A percentile compares a stretch with the other conserved stretches of the same genome.
Evolutionary conservation across 2,113 vertebrate genomes (phyloP).

Genomic region (Barnardius zonarius): DNA sequence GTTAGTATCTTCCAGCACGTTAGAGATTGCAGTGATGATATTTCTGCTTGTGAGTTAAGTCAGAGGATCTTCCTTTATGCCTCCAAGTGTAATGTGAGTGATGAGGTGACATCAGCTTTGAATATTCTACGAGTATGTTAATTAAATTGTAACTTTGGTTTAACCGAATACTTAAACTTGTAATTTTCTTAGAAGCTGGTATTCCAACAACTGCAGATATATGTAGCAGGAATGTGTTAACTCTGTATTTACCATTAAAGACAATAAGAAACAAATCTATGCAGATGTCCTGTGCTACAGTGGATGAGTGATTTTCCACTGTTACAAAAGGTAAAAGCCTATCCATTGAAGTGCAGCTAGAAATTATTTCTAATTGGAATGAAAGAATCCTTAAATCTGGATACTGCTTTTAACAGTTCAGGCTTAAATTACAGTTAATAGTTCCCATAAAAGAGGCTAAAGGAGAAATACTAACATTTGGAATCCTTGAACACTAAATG

Average conservation of each 20-base stretch:
- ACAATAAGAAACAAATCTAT: conserved; percentile 56
- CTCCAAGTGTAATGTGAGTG: not conserved
- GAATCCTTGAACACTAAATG: conserved; percentile 16
- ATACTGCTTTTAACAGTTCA: conserved; percentile 65
- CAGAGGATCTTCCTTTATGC: not conserved
- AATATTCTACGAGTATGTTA: not conserved
- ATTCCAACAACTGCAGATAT: not conserved
- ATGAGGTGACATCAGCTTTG: not conserved
- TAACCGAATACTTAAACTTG: not conserved
- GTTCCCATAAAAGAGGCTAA: conserved; percentile 42
- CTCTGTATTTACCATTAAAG: conserved; percentile 57
- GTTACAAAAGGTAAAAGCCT: conserved; percentile 72
- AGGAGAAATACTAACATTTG: conserved; percentile 44
- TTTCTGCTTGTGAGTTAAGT: not conserved
- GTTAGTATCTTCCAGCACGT: not conserved
- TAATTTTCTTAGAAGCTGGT: not conserved
- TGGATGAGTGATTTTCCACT: conserved; percentile 47
- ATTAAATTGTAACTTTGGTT: conserved; percentile 20
- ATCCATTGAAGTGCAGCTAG: conserved; percentile 61
- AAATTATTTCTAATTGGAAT: conserved; percentile 65
- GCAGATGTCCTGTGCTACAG: conserved; percentile 7
- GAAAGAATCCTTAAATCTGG: conserved; percentile 66
- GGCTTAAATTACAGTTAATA: conserved; percentile 65
- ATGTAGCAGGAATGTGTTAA: conserved; percentile 42
- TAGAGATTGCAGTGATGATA: not conserved